Evolutionary conservation across 1,140 invertebrate genomes (phyloP), one percentile per base, ranked within the genome.

Genomic region (Saccostrea echinata): DNA sequence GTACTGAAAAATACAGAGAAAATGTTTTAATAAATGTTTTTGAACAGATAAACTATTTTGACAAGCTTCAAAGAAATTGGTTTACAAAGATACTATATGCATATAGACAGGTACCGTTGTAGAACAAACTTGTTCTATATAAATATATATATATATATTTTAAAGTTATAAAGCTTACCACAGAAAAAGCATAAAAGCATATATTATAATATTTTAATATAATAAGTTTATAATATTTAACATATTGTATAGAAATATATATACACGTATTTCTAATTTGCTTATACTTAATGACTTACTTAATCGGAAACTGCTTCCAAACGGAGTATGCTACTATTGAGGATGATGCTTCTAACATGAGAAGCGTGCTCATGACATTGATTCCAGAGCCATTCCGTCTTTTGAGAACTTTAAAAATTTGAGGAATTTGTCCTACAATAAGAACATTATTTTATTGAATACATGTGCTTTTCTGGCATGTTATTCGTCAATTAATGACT

Each of bases 321-420:
- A 91, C 86, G 24, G 89, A 88, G 87, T 91, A 91, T 27, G 89
- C 90, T n/a, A 91, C 90, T 53, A 82, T 91, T 0, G 84, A 86
- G 0, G 91, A 90, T 0, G 90, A 91, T 4, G 91, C 87, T 71
- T 90, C 81, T 1, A 91, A 80, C 84, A 88, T 89, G 30, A 91
- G 68, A 51, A 91, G 84, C 13, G 88, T 89, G 64, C 88, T 91
- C 13, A 89, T 16, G 27, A 91, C 88, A 52, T 87, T 91, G n/a
- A 91, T 87, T 82, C 90, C 90, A 43, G 88, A 88, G 0, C 88
- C 90, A 89, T 89, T 90, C 12, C 90, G 51, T 64, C 86, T 86
- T 18, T 86, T 68, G 21, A 91, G 86, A 57, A 91, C 88, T 86
- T 91, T 90, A 4, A 91, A 82, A 51, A 91, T 91, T 76, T 91